A percentile compares a stretch with the other conserved stretches of the same genome.
phyloP scores from a whole-genome alignment of 2,113 vertebrate species.

The Oophaga pumilio region DNA sequence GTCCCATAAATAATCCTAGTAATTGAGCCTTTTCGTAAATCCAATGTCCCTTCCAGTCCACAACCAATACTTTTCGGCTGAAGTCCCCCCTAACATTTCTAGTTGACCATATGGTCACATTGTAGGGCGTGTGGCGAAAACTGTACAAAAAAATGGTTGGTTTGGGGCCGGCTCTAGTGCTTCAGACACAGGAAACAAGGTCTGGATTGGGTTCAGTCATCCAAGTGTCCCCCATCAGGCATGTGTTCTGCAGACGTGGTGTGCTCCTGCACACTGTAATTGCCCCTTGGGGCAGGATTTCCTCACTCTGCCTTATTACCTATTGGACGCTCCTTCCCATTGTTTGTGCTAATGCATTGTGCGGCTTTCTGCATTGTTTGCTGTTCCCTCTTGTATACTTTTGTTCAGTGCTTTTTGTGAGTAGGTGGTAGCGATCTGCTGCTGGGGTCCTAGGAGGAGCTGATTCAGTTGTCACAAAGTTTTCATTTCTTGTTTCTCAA shows the following conservation, averaged over 20 bases:
- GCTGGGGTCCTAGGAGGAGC: background rate
- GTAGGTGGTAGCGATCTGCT: background rate
- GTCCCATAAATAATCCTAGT: background rate
- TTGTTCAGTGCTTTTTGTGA: background rate
- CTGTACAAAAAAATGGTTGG: background rate
- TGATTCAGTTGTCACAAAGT: background rate
- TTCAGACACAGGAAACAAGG: constrained; percentile 16
- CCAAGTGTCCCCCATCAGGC: background rate
- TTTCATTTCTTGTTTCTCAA: background rate
- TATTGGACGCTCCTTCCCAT: constrained; percentile 4
- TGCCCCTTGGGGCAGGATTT: constrained; percentile 28
- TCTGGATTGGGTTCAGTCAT: constrained; percentile 6
- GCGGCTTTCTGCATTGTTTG: constrained; percentile 1
- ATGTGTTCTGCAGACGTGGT: background rate
- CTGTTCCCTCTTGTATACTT: background rate
- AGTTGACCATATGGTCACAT: too few relatives aligned
- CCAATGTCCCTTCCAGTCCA: too few relatives aligned
- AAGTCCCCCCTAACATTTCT: too few relatives aligned
- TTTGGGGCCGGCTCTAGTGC: background rate
- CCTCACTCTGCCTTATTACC: constrained; percentile 21
- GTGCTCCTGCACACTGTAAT: background rate
- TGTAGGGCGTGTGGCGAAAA: background rate
- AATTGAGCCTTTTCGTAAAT: background rate
- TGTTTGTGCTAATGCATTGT: constrained; percentile 28
- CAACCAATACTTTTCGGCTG: too few relatives aligned